A percentile compares a stretch with the other conserved stretches of the same genome.
Evolutionary conservation across 2,797 vertebrate species (phyloP).

Genomic region (Sebastes iracundus): DNA sequence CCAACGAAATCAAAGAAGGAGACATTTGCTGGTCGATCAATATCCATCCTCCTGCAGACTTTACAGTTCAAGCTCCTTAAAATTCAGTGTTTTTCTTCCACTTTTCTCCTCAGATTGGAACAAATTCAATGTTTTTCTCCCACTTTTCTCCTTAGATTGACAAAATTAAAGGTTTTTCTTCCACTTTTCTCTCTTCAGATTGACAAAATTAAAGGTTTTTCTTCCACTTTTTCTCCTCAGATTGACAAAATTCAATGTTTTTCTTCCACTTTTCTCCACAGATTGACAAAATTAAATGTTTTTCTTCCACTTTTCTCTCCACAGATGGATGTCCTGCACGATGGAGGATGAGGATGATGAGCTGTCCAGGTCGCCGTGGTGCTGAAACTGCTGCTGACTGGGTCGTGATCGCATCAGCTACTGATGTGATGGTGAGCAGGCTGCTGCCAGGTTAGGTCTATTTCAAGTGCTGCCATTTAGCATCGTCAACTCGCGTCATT

Average conservation of each 20-base stretch:
- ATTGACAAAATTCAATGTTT: too few relatives aligned
- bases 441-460: constrained; percentile 62
- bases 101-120: too few relatives aligned
- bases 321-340: not conserved
- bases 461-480: constrained; percentile 78
- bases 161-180: too few relatives aligned
- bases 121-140: too few relatives aligned
- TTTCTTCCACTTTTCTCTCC: too few relatives aligned
- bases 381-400: constrained; percentile 49
- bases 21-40: constrained; percentile 69
- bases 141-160: too few relatives aligned
- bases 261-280: too few relatives aligned
- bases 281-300: too few relatives aligned
- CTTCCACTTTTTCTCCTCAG: too few relatives aligned
- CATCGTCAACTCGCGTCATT: constrained; percentile 76
- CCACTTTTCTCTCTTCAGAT: too few relatives aligned
- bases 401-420: constrained; percentile 41
- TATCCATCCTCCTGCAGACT: constrained; percentile 55
- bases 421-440: constrained; percentile 39
- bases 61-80: not conserved
- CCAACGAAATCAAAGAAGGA: constrained; percentile 77
- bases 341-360: not conserved
- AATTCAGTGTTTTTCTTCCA: not conserved
- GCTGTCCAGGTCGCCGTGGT: constrained; percentile 51
- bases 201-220: too few relatives aligned